Evolutionary conservation across 2,113 vertebrate genomes (phyloP).

Genomic region (Rhinopomastus cyanomelas): DNA sequence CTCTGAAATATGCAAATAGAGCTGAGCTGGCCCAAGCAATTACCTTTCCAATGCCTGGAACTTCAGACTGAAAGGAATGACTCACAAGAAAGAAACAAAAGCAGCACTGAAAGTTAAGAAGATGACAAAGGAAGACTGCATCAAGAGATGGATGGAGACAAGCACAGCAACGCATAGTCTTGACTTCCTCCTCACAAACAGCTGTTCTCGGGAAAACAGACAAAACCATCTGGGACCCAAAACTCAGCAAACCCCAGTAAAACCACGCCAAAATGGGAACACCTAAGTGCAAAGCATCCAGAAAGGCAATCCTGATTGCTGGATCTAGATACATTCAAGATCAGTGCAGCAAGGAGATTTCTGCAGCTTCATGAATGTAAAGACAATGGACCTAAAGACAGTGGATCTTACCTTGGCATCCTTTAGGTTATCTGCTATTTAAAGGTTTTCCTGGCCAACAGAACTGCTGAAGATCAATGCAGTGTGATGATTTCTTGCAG

Average conservation of each 20-base stretch:
- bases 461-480: not conserved
- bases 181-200: not conserved
- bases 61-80: conserved; percentile 53
- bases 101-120: conserved; percentile 19
- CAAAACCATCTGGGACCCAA: not conserved
- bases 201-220: not conserved
- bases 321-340: not conserved
- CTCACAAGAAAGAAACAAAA: conserved; percentile 55
- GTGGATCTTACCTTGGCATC: not conserved
- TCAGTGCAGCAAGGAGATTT: not conserved
- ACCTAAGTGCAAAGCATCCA: not conserved
- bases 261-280: not conserved
- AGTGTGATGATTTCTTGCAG: not conserved
- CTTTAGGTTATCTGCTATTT: not conserved
- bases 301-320: not conserved
- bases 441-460: not conserved
- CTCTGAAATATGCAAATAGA: conserved; percentile 68
- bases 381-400: not conserved
- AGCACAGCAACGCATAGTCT: not conserved
- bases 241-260: not conserved
- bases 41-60: conserved; percentile 63
- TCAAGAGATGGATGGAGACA: not conserved
- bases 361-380: not conserved
- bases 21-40: conserved; percentile 56
- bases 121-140: conserved; percentile 40